phyloP scores from a whole-genome alignment of 1,140 invertebrate species.

The Tetragnatha versicolor region DNA sequence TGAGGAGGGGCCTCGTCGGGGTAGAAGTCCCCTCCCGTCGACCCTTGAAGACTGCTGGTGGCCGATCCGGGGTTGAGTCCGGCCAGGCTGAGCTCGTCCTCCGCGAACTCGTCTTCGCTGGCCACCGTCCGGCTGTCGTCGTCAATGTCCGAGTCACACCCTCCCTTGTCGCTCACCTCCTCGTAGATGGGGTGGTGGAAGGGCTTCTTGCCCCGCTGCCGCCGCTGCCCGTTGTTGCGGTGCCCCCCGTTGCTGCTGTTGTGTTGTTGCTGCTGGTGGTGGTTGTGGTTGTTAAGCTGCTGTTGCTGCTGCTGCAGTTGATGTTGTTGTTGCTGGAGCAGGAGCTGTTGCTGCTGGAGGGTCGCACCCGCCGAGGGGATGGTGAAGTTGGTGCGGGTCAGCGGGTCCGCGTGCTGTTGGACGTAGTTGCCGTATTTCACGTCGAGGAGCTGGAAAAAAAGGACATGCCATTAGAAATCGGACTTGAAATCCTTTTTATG shows the following conservation, averaged over 20 bases:
- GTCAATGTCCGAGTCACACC: slow-evolving; percentile 56
- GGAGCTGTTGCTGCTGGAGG: background rate
- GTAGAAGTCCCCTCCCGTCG: slow-evolving; percentile 57
- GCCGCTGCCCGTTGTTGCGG: background rate
- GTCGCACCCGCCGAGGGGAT: background rate
- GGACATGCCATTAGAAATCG: background rate
- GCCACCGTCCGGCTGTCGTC: slow-evolving; percentile 52
- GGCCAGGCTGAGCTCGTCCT: slow-evolving; percentile 58
- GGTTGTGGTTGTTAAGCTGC: background rate
- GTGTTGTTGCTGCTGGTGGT: slow-evolving; percentile 19
- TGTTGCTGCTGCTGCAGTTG: slow-evolving; percentile 27
- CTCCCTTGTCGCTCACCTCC: slow-evolving; percentile 54
- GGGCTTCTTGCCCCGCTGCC: slow-evolving; percentile 45
- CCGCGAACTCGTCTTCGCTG: slow-evolving; percentile 59
- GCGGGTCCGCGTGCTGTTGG: slow-evolving; percentile 34
- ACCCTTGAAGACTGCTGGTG: slow-evolving; percentile 57
- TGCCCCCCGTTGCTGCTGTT: background rate
- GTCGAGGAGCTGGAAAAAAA: slow-evolving; percentile 57
- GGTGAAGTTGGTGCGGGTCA: slow-evolving; percentile 54
- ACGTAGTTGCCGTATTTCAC: slow-evolving; percentile 58
- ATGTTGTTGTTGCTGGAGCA: slow-evolving; percentile 3
- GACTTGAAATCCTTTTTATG: too few species aligned
- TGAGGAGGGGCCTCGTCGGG: slow-evolving; percentile 48
- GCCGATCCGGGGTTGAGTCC: slow-evolving; percentile 49
- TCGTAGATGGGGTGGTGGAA: slow-evolving; percentile 58